Base-by-base conservation (phyloP, 2,888 invertebrate genomes). In the Mylabris sibirica region DNA sequence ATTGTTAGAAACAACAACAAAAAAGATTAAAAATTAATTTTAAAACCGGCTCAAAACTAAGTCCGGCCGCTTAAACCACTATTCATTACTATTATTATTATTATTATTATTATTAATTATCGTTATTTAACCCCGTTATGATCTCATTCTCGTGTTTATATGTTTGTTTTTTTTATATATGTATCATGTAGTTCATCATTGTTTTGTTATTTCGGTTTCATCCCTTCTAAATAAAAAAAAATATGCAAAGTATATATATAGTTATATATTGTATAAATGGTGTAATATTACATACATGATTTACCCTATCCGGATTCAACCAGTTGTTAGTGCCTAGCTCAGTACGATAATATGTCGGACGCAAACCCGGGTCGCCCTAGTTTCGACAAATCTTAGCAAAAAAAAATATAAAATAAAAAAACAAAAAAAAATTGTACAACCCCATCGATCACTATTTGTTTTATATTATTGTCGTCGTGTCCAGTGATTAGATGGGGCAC, bases 241-340 rank as follows among this genome's bases (percentile, higher is more conserved):
- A 49, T n/a, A 17, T 14, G n/a, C 2, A 41, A 3, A 41, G 1
- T 41, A 41, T 41, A 35, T 14, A 38, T 14, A 38, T 14, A 38
- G 12, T 34, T 34, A 38, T 38, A 38, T n/a, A n/a, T 44, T 44
- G 44, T 20, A 49, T 44, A 49, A 49, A 11, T 49, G 20, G 20
- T 20, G 49, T 49, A 76, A 70, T 76, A 30, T 30, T 30, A 30
- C n/a, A 78, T 74, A 76, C 75, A 75, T 77, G 73, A 76, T 76
- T 77, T 64, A 64, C 14, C 68, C 64, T 77, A 11, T 53, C 82
- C 82, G 81, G 82, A 83, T 82, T 83, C 80, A 82, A 84, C 84
- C 84, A 84, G 84, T 83, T 84, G 79, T 82, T 84, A 83, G 84
- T 85, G 84, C 85, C 84, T 84, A 84, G 84, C 80, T 84, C 83